Base-by-base conservation (phyloP, 2,888 invertebrate species). In the Anaspis maculata region DNA sequence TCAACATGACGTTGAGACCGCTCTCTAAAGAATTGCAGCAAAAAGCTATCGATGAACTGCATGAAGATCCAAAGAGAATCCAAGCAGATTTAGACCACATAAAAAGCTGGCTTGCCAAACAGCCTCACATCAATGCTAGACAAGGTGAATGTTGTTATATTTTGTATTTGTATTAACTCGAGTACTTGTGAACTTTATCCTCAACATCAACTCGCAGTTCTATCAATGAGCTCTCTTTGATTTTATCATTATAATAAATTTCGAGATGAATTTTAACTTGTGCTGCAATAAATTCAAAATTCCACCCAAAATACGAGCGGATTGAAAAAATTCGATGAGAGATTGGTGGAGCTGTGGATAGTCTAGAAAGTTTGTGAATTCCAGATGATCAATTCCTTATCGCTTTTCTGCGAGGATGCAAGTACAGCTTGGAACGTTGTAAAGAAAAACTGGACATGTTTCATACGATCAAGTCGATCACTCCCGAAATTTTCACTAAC, bases 331-430 rank as follows among this genome's bases (percentile, higher is more conserved):
- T n/a, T n/a, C n/a, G n/a, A n/a, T n/a, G n/a, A n/a, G n/a, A n/a
- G n/a, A n/a, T n/a, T n/a, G n/a, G n/a, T n/a, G n/a, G n/a, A n/a
- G n/a, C n/a, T n/a, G n/a, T n/a, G n/a, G n/a, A n/a, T n/a, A n/a
- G n/a, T n/a, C n/a, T n/a, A 41, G 5, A 19, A 9, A 19, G 5
- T 19, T 19, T 19, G 5, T 19, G 19, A 25, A 21, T 39, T 51
- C 34, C 52, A 72, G 77, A 76, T 56, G 76, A 79, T 46, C 77
- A 79, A 58, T 76, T 75, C 66, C 51, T 80, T 28, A 49, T 75
- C 3, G 61, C 71, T 1, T 80, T 78, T 54, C 61, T 81, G 12
- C 68, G 80, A 4, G 77, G 79, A 19, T 75, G 76, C 51, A 79
- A 79, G 56, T 77, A 69, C 54, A 78, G 36, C 16, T 19, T 36